Evolutionary conservation across 2,113 vertebrate species (phyloP).

Genomic region (Anser cygnoides): DNA sequence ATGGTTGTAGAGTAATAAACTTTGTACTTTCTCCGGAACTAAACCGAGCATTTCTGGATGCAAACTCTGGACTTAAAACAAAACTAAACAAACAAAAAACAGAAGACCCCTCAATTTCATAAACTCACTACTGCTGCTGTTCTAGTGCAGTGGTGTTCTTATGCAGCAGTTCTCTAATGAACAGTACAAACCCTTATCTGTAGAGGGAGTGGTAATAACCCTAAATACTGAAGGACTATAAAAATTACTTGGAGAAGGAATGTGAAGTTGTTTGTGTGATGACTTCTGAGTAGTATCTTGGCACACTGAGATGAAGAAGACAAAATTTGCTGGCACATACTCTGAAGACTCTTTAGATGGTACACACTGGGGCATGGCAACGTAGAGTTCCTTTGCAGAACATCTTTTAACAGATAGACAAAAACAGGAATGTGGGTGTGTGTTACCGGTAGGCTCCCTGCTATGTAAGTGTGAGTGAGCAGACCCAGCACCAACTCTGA

Average conservation of each 20-base stretch:
- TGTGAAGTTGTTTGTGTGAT: background rate
- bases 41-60: background rate
- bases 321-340: background rate
- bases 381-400: background rate
- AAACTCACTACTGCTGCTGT: background rate
- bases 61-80: background rate
- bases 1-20: background rate
- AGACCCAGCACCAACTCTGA: background rate
- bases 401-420: background rate
- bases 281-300: background rate
- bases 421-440: background rate
- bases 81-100: too few species aligned
- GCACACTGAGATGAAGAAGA: background rate
- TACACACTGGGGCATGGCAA: background rate
- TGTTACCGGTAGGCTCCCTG: accelerated
- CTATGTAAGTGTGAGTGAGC: background rate
- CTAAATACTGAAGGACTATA: background rate
- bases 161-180: background rate
- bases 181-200: accelerated
- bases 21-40: background rate
- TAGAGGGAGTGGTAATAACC: background rate
- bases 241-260: background rate
- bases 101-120: background rate
- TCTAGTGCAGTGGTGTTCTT: background rate
- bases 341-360: background rate